A percentile compares a stretch with the other conserved stretches of the same genome.
These are phyloP conservation scores for Drosophila neonasuta DNA, from an alignment of 2,888 invertebrate species.

Conservation along the genomic window DNA sequence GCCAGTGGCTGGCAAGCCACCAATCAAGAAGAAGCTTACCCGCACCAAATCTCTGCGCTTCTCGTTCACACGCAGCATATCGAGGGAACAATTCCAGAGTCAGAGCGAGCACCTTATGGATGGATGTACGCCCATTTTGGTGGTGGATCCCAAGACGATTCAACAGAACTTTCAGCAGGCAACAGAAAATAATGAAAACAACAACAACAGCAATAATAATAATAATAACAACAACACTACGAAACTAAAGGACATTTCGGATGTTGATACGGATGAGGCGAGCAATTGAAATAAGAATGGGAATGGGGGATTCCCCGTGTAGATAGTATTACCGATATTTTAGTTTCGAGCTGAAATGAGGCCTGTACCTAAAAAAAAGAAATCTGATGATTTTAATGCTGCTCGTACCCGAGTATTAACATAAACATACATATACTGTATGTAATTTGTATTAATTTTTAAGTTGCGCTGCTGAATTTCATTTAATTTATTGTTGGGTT, in stretches of 20 bases:
- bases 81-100: constrained; percentile 81
- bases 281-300: constrained; percentile 73
- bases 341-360: constrained; percentile 61
- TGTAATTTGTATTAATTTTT: constrained; percentile 31
- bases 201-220: constrained; percentile 67
- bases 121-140: constrained; percentile 82
- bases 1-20: constrained; percentile 73
- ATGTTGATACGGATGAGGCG: constrained; percentile 81
- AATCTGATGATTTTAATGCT: constrained; percentile 42
- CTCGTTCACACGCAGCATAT: constrained; percentile 82
- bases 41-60: constrained; percentile 81
- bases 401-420: constrained; percentile 54
- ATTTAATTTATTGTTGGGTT: constrained; percentile 53
- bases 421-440: constrained; percentile 8
- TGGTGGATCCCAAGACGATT: constrained; percentile 80
- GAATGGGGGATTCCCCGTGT: constrained; percentile 7
- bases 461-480: constrained; percentile 59
- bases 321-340: constrained; percentile 58
- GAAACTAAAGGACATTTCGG: constrained; percentile 78
- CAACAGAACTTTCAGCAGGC: constrained; percentile 79
- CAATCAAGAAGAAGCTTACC: constrained; percentile 81
- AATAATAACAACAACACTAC: constrained; percentile 61
- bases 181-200: constrained; percentile 61
- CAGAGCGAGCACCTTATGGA: constrained; percentile 82
- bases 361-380: constrained; percentile 47